Evolutionary conservation across 2,888 invertebrate genomes (phyloP).

Genomic region (Cataglyphis altisquamis): DNA sequence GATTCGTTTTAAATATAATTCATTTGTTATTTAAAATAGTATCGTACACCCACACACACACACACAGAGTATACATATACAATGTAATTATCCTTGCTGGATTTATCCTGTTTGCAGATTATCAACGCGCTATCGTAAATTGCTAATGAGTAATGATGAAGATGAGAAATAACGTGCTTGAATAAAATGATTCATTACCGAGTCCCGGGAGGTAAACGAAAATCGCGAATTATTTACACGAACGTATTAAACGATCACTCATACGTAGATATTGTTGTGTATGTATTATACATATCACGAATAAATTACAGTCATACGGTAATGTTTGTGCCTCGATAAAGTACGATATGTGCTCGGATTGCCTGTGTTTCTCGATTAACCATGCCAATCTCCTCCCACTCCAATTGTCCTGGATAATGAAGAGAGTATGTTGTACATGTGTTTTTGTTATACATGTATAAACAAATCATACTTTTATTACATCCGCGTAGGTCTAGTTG

Average conservation of each 20-base stretch:
- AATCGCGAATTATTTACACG: constrained; percentile 43
- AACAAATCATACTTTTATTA: constrained; percentile 46
- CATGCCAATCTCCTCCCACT: constrained; percentile 13
- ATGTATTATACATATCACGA: constrained; percentile 48
- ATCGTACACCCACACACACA: not conserved
- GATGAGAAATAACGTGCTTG: constrained; percentile 45
- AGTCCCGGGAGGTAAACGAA: constrained; percentile 38
- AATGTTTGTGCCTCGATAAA: constrained; percentile 48
- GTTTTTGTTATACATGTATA: constrained; percentile 22
- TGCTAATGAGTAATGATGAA: constrained; percentile 51
- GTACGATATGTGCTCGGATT: constrained; percentile 36
- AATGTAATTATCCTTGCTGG: not conserved
- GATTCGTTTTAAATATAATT: not conserved
- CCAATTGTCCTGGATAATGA: constrained; percentile 35
- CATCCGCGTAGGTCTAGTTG: not conserved
- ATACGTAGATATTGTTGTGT: constrained; percentile 15
- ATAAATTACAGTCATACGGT: constrained; percentile 45
- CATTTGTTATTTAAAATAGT: constrained; percentile 3
- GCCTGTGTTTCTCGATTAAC: constrained; percentile 46
- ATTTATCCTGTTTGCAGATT: constrained; percentile 39
- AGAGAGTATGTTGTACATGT: constrained; percentile 13
- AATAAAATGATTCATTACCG: constrained; percentile 44
- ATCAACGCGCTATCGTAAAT: constrained; percentile 37
- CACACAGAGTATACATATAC: not conserved
- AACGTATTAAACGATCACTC: constrained; percentile 40